A percentile compares a stretch with the other conserved stretches of the same genome.
Evolutionary conservation across 1,140 invertebrate genomes (phyloP).

Genomic region (Bathynomus jamesi): DNA sequence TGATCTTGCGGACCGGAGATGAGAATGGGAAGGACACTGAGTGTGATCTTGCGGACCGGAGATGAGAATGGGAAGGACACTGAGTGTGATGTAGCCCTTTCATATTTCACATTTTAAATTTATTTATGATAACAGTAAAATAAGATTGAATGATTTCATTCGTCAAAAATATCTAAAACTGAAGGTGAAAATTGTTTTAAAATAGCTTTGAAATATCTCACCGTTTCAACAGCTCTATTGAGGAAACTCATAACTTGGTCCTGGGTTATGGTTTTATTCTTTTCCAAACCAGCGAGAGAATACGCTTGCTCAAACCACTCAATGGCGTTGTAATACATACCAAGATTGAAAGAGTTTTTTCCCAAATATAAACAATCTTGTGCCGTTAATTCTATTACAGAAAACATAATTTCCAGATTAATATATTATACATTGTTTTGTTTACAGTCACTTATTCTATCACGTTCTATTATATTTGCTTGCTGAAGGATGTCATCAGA

Average conservation of each 20-base stretch:
- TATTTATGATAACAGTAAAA: not conserved
- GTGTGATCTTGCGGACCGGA: too few relatives aligned
- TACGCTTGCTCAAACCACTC: constrained; percentile 46
- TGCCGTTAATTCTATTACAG: constrained; percentile 38
- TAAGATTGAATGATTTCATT: not conserved
- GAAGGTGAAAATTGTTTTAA: not conserved
- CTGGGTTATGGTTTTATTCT: constrained; percentile 41
- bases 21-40: too few relatives aligned
- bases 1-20: too few relatives aligned
- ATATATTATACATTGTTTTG: not conserved
- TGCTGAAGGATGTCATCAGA: not conserved
- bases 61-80: too few relatives aligned
- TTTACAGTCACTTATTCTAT: too few relatives aligned
- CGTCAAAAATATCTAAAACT: not conserved
- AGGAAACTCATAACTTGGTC: constrained; percentile 41
- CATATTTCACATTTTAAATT: not conserved
- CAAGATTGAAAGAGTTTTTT: constrained; percentile 43
- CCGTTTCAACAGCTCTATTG: constrained; percentile 41
- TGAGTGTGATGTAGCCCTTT: not conserved
- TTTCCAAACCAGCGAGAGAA: constrained; percentile 38
- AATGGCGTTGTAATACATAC: constrained; percentile 43
- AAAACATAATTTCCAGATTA: too few relatives aligned
- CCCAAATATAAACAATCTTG: constrained; percentile 46
- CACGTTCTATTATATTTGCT: not conserved
- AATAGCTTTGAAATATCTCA: constrained; percentile 27